These are phyloP conservation scores for Subacronicta megacephala DNA, from an alignment of 2,888 invertebrate species.

Conservation along the genomic window DNA sequence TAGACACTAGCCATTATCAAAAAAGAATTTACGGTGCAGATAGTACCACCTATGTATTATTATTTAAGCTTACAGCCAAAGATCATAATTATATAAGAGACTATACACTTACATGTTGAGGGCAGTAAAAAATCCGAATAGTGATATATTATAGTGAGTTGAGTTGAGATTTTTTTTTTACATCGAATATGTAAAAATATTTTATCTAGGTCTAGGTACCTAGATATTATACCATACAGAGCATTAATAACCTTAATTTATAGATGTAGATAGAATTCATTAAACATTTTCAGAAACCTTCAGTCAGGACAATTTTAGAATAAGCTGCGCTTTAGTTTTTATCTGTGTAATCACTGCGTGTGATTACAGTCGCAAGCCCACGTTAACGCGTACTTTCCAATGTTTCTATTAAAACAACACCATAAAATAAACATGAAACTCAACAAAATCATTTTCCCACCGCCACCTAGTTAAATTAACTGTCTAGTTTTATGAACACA, in stretches of 20 bases:
- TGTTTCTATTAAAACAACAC: conserved; percentile 29
- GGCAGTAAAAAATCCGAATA: too few species aligned
- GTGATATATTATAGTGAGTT: too few species aligned
- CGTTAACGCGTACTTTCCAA: conserved; percentile 25
- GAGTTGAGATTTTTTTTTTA: too few species aligned
- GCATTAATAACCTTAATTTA: too few species aligned
- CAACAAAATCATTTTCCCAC: conserved; percentile 19
- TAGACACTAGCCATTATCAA: conserved; percentile 26
- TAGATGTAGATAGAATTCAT: too few species aligned
- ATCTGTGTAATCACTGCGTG: conserved; percentile 8
- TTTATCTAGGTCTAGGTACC: too few species aligned
- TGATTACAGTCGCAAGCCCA: conserved; percentile 15
- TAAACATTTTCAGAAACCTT: background rate
- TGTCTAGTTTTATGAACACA: conserved; percentile 20
- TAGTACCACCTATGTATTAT: too few species aligned
- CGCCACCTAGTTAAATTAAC: conserved; percentile 5
- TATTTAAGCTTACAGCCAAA: too few species aligned
- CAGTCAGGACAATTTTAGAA: background rate
- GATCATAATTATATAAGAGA: too few species aligned
- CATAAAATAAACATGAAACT: conserved; percentile 30
- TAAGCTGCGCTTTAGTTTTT: conserved; percentile 11
- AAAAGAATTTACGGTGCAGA: conserved; percentile 16
- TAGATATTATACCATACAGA: too few species aligned
- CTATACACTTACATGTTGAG: too few species aligned
- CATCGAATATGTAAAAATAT: too few species aligned